Base-by-base conservation (phyloP, 2,888 invertebrate genomes). In the Agriotes lineatus region DNA sequence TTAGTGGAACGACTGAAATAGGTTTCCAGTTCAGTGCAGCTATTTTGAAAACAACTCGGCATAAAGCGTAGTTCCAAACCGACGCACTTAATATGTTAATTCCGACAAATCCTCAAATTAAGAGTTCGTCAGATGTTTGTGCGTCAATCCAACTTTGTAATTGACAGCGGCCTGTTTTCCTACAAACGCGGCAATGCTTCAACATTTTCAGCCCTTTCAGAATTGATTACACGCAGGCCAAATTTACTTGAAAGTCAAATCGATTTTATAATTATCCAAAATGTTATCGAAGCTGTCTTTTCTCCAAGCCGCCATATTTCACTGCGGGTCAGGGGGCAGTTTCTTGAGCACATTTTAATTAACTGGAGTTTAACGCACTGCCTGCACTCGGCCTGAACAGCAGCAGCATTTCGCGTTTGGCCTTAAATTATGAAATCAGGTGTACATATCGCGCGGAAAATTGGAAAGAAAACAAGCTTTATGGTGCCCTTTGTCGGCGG, bases 381-480 rank as follows among this genome's bases (percentile, higher is more conserved):
- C n/a, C n/a, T n/a, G n/a, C n/a, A n/a, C n/a, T n/a, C 22, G 22
- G 48, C 12, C 52, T 33, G 18, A 33, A 33, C 22, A 35, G 19
- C 20, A 20, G 48, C n/a, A 48, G 42, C 39, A 56, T 54, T 61
- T 61, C 25, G 57, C 50, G 61, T 61, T 44, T 48, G 67, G 44
- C 50, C 54, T 67, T 62, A 62, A 67, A 61, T 67, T 61, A 61
- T 62, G 61, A 67, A 61, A 67, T 67, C 61, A 67, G 61, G 67
- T 61, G 37, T 56, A 61, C 67, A 67, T 56, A 67, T 67, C 56
- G 67, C 61, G 67, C 67, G 42, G 56, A 67, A 61, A 67, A 67
- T 67, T 57, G 60, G 54, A 67, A 67, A 37, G 67, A 67, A 67
- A 67, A 67, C 67, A 67, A 62, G 39, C 57, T 61, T 67, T 67